Base-by-base conservation (phyloP, 2,888 invertebrate genomes). In the Ectobius pallidus region DNA sequence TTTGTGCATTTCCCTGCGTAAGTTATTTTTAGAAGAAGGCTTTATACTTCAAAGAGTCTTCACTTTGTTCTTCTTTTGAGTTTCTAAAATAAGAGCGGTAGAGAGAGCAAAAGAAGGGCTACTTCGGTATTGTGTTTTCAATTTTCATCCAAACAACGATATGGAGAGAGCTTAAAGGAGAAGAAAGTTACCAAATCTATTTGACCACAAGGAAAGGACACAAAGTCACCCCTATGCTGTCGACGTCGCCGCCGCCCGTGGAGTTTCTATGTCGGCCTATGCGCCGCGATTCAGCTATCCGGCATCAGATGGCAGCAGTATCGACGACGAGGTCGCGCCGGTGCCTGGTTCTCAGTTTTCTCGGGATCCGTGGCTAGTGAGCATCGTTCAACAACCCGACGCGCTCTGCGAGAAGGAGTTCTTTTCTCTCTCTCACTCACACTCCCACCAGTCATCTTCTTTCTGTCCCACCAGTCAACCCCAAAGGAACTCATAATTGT, bases 331-430 rank as follows among this genome's bases (percentile, higher is more conserved):
- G 58, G 58, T 30, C 27, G 58, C 58, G 58, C 30, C 58, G 32
- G 58, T 25, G 1, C 18, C 3, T 16, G 30, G 14, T 4, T 25
- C 71, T 71, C 71, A 71, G 71, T 71, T 67, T 71, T 18, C 22
- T 58, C 67, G 71, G 18, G 65, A 42, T 67, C 65, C 25, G 39
- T 65, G 71, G n/a, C 49, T 6, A 44, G 67, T 34, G 22, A 65
- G 42, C 34, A 65, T 49, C 71, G 67, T 27, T 39, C 3, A 32
- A 34, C 18, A n/a, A 22, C 63, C 32, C 46, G 71, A 32, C 70
- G 22, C 27, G 58, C n/a, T 58, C 27, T 16, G 2, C 18, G 30
- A 30, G 58, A 58, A n/a, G 27, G 22, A 27, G 30, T 16, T 16
- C 16, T 58, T n/a, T 25, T 58, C 58, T 58, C n/a, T 22, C 20